Percentiles rank a stretch among this genome's conserved stretches.
Conservation (phyloP, 1,140 invertebrate genomes). For the Tigriopus japonicus region DNA sequence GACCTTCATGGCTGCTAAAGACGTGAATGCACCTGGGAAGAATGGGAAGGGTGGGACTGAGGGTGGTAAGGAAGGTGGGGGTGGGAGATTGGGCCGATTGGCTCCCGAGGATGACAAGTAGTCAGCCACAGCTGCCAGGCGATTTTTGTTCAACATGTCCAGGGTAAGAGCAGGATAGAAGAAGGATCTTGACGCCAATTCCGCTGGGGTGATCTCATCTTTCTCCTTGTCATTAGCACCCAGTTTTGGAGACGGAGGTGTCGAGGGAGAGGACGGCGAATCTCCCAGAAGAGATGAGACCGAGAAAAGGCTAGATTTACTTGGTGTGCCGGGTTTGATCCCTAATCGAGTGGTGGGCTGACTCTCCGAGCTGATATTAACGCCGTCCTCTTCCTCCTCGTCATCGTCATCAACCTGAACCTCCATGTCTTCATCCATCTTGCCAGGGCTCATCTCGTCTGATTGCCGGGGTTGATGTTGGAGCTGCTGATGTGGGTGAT, state of each 20-base stretch:
- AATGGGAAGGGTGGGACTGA: neutral
- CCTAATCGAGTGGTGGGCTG: neutral
- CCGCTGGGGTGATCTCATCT: neutral
- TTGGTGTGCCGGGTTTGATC: conserved; percentile 28
- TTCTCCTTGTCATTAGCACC: neutral
- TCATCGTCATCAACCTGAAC: neutral
- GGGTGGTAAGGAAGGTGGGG: conserved; percentile 19
- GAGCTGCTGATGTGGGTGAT: neutral
- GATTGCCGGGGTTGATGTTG: neutral
- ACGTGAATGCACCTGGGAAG: neutral
- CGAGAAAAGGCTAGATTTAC: conserved; percentile 28
- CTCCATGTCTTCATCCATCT: neutral
- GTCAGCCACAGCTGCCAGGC: conserved; percentile 16
- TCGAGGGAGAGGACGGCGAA: neutral
- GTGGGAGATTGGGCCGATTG: conserved; percentile 36
- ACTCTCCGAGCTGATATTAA: neutral
- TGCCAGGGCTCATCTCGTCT: neutral
- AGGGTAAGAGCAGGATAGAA: conserved; percentile 5
- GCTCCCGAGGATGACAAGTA: conserved; percentile 20
- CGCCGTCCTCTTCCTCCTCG: neutral
- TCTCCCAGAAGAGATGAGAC: conserved; percentile 21
- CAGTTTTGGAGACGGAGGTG: neutral
- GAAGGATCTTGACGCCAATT: neutral
- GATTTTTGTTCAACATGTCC: neutral
- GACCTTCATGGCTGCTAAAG: neutral